Evolutionary conservation across 2,797 vertebrate genomes (phyloP).

Genomic region (Rhadinocentrus ornatus): DNA sequence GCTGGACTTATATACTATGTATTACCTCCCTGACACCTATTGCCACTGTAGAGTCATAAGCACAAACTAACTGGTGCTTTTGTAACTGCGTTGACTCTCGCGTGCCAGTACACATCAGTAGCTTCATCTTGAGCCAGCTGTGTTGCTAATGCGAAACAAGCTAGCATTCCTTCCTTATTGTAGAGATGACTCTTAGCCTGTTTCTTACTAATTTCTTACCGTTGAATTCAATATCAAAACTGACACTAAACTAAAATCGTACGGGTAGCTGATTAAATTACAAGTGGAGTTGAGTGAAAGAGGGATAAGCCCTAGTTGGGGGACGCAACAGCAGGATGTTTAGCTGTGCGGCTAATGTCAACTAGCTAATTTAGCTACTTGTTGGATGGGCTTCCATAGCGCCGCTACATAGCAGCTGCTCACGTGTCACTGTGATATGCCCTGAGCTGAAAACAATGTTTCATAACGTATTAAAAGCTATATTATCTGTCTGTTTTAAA

Average conservation of each 20-base stretch:
- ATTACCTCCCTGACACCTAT: fast-evolving
- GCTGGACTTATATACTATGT: fast-evolving
- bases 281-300: not conserved
- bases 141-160: slow-evolving; percentile 69
- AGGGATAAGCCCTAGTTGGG: not conserved
- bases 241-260: not conserved
- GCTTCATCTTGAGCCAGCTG: slow-evolving; percentile 69
- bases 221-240: not conserved
- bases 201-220: slow-evolving; percentile 1
- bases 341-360: slow-evolving; percentile 51
- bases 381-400: slow-evolving; percentile 47
- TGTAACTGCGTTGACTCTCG: slow-evolving; percentile 29
- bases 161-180: slow-evolving; percentile 37
- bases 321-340: slow-evolving; percentile 9
- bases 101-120: slow-evolving; percentile 46
- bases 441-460: slow-evolving; percentile 46
- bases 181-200: slow-evolving; percentile 21
- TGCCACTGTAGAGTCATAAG: fast-evolving
- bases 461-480: not conserved
- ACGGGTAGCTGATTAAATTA: not conserved
- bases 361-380: slow-evolving; percentile 64
- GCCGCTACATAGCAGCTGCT: slow-evolving; percentile 67
- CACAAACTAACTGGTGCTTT: not conserved
- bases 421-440: slow-evolving; percentile 78
- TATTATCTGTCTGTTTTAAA: not conserved